Percentiles rank a stretch among this genome's conserved stretches.
Conservation (phyloP, 2,113 vertebrate genomes). For the Onychostruthus taczanowskii region DNA sequence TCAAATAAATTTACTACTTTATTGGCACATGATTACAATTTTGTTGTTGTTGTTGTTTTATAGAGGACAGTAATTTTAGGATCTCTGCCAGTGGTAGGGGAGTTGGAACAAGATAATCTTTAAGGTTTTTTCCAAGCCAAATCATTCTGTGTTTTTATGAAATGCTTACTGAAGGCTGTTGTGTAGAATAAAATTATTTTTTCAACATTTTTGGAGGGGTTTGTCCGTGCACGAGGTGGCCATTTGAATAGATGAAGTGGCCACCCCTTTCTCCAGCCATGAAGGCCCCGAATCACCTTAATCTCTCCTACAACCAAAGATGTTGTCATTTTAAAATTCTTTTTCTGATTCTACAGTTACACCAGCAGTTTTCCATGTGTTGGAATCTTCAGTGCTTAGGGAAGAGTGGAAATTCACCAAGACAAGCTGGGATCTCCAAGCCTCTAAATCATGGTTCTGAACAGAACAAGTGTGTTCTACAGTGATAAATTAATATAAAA, state of each 20-base stretch:
- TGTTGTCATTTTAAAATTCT: not conserved
- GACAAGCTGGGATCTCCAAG: not conserved
- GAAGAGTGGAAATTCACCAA: not conserved
- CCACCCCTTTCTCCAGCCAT: not conserved
- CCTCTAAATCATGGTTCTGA: not conserved
- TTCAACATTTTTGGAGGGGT: accelerated
- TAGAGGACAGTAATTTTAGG: not conserved
- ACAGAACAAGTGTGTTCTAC: not conserved
- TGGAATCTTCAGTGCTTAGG: not conserved
- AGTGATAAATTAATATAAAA: not conserved
- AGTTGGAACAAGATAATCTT: accelerated
- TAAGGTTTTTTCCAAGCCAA: not conserved
- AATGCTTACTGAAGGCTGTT: not conserved
- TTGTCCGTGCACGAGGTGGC: not conserved
- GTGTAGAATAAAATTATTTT: not conserved
- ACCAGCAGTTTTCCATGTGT: not conserved
- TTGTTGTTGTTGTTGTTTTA: not conserved
- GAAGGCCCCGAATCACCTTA: not conserved
- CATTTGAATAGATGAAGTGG: not conserved
- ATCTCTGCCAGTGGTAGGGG: not conserved
- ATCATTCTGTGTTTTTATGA: not conserved
- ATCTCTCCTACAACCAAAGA: not conserved
- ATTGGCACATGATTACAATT: accelerated
- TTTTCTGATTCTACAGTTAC: not conserved
- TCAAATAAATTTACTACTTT: not conserved